These are phyloP conservation scores for Andrena fulva DNA, from an alignment of 2,888 invertebrate species.

Conservation along the genomic window DNA sequence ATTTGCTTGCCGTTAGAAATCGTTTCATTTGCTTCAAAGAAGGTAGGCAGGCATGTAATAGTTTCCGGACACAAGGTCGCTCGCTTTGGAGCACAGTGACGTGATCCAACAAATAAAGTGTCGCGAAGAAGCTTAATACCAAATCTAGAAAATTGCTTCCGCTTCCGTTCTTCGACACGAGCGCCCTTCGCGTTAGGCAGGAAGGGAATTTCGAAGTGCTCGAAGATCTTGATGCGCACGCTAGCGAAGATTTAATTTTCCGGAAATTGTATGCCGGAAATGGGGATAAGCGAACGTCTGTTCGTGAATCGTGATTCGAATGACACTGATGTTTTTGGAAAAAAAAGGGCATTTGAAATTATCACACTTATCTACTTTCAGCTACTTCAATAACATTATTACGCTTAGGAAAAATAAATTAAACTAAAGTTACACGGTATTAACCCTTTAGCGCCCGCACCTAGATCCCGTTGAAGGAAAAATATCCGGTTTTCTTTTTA, in stretches of 20 bases:
- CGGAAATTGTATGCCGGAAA: constrained; percentile 67
- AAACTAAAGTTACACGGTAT: no score
- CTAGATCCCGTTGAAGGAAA: no score
- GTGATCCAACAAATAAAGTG: background rate
- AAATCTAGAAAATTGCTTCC: constrained; percentile 45
- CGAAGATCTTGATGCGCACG: constrained; percentile 55
- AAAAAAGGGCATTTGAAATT: no score
- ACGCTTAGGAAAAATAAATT: no score
- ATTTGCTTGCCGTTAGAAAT: no score
- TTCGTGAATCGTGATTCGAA: constrained; percentile 43
- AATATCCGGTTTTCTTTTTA: no score
- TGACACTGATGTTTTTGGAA: background rate
- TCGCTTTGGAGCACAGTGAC: background rate
- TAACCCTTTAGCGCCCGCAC: no score
- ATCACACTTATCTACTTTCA: no score
- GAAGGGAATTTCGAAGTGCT: constrained; percentile 30
- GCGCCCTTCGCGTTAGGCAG: constrained; percentile 2
- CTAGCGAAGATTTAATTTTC: constrained; percentile 60
- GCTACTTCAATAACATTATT: no score
- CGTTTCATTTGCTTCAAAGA: no score
- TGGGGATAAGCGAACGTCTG: constrained; percentile 37
- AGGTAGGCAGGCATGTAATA: no score
- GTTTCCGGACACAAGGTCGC: no score
- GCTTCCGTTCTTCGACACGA: constrained; percentile 47
- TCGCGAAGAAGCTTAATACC: background rate